Base-by-base conservation (phyloP, 2,113 vertebrate genomes). In the Recurvirostra avosetta region DNA sequence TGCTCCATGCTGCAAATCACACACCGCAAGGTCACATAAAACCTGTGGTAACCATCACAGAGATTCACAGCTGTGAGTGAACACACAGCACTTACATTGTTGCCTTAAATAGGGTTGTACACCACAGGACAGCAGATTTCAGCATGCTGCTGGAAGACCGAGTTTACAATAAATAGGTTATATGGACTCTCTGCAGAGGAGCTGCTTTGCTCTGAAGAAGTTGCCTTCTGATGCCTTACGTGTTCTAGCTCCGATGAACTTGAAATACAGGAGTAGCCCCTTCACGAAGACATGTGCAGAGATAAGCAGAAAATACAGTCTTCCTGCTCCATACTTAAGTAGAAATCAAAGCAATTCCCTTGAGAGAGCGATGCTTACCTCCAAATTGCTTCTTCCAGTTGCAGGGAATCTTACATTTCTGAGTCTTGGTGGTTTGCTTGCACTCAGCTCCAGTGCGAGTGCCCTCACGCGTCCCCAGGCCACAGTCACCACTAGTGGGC, bases 381-480 rank as follows among this genome's bases (percentile, higher is more conserved):
- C 99, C 99, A 91, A 99, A 99, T 81, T 99, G 99, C 97, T 99
- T 99, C 98, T 99, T 99, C 99, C 99, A 99, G 98, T 99, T 99
- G 98, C 99, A 99, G 70, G 99, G 99, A 94, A 99, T 99, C 98
- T 99, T 99, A 96, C 99, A 99, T 96, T 99, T 99, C 88, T 99
- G 99, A n/a, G 99, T 99, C 98, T 99, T 99, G 95, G 99, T 99
- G 97, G 99, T 99, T 94, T 99, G 99, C 15, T 99, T 99, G 97
- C 99, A 99, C 91, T 99, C 99, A 0, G 97, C 98, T 32, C 99
- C 99, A 0, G 98, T 97, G 34, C 99, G 99, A 2, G 99, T 99
- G 49, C 99, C 99, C 96, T 99, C 99, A 4, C 99, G 97, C 5
- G 99, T 99, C 19, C 99, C 99, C n/a, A 99, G 97, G 18, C 99